Evolutionary conservation across 2,113 vertebrate genomes (phyloP).

Genomic region (Atlantisia rogersi): DNA sequence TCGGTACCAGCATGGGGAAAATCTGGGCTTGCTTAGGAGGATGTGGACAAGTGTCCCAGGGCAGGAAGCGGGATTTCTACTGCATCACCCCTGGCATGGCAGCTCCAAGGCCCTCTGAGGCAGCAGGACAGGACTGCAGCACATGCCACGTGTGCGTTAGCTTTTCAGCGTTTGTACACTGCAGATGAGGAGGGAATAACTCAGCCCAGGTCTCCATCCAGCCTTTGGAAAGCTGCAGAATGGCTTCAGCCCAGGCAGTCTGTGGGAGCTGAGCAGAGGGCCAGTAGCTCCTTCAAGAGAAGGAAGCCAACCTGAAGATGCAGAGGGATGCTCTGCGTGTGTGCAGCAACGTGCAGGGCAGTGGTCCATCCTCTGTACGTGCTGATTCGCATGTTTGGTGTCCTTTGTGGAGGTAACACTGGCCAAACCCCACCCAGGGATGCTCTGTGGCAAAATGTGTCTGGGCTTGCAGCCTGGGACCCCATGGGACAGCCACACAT

Average conservation of each 20-base stretch:
- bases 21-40: neutral
- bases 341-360: neutral
- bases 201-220: neutral
- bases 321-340: neutral
- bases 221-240: neutral
- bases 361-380: neutral
- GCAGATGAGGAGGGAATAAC: neutral
- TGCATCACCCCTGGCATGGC: neutral
- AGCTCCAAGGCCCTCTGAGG: neutral
- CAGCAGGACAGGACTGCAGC: neutral
- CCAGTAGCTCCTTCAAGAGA: neutral
- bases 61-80: neutral
- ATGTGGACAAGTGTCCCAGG: neutral
- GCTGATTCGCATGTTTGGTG: neutral
- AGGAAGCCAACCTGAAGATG: neutral
- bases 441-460: rapidly evolving
- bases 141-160: rapidly evolving
- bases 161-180: neutral
- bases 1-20: rapidly evolving
- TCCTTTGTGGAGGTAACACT: neutral
- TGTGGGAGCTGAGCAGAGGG: neutral
- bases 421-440: neutral
- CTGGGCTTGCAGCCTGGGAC: neutral
- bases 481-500: rapidly evolving
- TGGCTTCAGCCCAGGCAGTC: neutral